These are phyloP conservation scores for Cavia porcellus DNA, from an alignment of 2,113 vertebrate species.

Conservation along the genomic window DNA sequence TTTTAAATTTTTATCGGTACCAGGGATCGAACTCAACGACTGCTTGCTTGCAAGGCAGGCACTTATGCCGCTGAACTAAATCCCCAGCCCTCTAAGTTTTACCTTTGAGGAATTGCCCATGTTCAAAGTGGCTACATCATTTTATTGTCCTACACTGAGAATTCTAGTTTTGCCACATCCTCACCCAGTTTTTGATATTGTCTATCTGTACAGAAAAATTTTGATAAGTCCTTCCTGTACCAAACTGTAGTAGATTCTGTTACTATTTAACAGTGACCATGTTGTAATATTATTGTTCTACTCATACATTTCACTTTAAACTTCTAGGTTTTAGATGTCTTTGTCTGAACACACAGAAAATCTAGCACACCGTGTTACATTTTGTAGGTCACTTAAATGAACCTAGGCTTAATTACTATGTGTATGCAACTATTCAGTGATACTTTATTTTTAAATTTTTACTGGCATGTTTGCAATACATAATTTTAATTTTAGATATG, in stretches of 20 bases:
- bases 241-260: not conserved
- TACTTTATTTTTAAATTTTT: not conserved
- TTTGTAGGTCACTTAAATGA: constrained; percentile 49
- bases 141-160: not conserved
- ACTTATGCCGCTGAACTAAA: too few species aligned
- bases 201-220: constrained; percentile 2
- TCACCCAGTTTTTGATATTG: not conserved
- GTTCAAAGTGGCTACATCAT: not conserved
- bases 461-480: not conserved
- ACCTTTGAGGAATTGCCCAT: not conserved
- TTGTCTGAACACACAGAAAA: not conserved
- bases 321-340: constrained; percentile 16
- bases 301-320: not conserved
- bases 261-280: not conserved
- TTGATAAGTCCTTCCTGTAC: constrained; percentile 3
- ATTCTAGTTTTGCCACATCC: not conserved
- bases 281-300: constrained; percentile 20
- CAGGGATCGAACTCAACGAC: too few species aligned
- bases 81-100: not conserved
- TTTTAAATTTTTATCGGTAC: too few species aligned
- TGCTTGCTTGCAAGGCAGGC: too few species aligned
- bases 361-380: not conserved
- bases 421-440: constrained; percentile 23
- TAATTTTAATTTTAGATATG: constrained; percentile 21
- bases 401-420: not conserved